Evolutionary conservation across 2,797 vertebrate species (phyloP), one percentile per base, ranked within the genome.

Genomic region (Sardinella longiceps): DNA sequence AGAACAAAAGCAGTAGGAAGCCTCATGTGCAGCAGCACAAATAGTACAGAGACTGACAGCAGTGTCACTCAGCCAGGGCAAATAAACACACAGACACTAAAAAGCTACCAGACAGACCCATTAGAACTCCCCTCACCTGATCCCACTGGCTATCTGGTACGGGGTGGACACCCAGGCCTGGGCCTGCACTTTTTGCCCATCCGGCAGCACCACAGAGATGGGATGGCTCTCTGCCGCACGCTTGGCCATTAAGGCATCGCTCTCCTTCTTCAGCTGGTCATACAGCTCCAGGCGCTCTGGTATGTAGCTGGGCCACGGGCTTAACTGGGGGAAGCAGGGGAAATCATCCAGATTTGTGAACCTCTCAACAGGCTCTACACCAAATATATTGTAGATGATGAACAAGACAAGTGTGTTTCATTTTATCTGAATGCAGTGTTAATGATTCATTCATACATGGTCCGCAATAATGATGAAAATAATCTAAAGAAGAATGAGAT

Each of bases 111-210:
- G 15, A 74, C 12, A 39, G 12, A 28, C 1, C 4, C 33, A 74
- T 33, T 18, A 23, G 5, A 12, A 23, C 51, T 39, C 51, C 1
- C 43, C 90, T 90, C 88, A 99, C 98, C 98, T 98, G 88, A 98
- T 95, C 63, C 90, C 92, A 51, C 93, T 90, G 74, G 97, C 97
- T 89, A 98, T 84, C 20, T 97, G 96, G 89, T 97, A 96, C 0
- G 98, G 97, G 0, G 96, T 99, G 3, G 96, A 97, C 91, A 94
- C 91, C 97, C 98, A 98, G 0, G 95, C 94, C n/a, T 95, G 92
- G 10, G 95, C 97, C 50, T 90, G 85, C 84, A 95, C 81, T 0
- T 56, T 89, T 0, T 87, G 92, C 46, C 97, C 97, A 66, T 96
- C 95, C 0, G 92, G 90, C 88, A 99, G 91, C 86, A 85, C 93